phyloP scores from a whole-genome alignment of 1,140 invertebrate genomes.

The Drosophila fuyamai region DNA sequence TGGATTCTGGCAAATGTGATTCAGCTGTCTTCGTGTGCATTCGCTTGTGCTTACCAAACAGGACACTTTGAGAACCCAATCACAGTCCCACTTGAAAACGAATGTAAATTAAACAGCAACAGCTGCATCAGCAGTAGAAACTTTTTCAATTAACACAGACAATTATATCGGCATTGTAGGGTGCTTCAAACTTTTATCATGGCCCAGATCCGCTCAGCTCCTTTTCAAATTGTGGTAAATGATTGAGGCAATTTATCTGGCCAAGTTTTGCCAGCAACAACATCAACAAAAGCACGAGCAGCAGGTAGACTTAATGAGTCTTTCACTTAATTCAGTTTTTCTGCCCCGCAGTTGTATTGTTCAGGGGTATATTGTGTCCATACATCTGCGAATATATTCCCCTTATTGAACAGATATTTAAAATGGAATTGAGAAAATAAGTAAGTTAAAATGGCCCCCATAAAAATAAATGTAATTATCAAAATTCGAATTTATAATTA shows the following conservation, averaged over 20 bases:
- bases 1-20: constrained; percentile 34
- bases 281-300: constrained; percentile 18
- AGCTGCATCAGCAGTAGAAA: constrained; percentile 55
- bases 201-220: constrained; percentile 43
- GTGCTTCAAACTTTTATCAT: constrained; percentile 65
- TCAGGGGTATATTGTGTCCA: not conserved
- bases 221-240: constrained; percentile 50
- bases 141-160: constrained; percentile 77
- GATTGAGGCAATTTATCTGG: constrained; percentile 66
- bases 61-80: constrained; percentile 38
- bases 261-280: constrained; percentile 35
- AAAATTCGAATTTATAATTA: too few species aligned
- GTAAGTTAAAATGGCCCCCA: too few species aligned
- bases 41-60: constrained; percentile 13
- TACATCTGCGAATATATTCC: not conserved
- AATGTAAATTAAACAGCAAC: constrained; percentile 54
- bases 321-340: constrained; percentile 54
- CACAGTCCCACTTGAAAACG: constrained; percentile 38
- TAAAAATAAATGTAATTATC: too few species aligned
- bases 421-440: too few species aligned
- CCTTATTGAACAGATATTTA: too few species aligned
- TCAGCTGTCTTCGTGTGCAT: constrained; percentile 26
- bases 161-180: constrained; percentile 71
- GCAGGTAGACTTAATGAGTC: constrained; percentile 44
- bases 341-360: constrained; percentile 6